Evolutionary conservation across 92 coral and sea anemone species (phyloP).

Genomic region (Hydrozoanthus gracilis): DNA sequence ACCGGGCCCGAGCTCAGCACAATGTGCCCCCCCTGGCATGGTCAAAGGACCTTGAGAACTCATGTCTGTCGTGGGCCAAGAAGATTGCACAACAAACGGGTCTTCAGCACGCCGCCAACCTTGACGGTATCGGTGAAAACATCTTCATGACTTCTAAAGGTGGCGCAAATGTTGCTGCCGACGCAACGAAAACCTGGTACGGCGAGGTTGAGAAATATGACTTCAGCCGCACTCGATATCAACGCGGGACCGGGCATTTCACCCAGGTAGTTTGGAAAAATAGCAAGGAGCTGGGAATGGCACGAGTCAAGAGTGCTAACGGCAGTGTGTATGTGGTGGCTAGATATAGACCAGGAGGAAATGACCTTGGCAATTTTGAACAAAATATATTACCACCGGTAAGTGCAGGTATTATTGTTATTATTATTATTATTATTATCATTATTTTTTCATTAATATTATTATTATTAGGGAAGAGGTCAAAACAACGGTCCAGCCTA

Average conservation of each 20-base stretch:
- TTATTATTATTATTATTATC: background rate
- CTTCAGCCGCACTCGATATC: slow-evolving; percentile 21
- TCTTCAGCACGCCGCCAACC: slow-evolving; percentile 53
- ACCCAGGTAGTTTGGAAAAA: slow-evolving; percentile 75
- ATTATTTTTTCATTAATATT: no score
- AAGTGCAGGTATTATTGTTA: background rate
- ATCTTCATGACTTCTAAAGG: slow-evolving; percentile 76
- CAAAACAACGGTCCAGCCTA: no score
- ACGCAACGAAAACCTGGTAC: slow-evolving; percentile 78
- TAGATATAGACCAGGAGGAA: slow-evolving; percentile 90
- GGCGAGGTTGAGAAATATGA: slow-evolving; percentile 69
- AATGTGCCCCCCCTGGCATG: slow-evolving; percentile 3
- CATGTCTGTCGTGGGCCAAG: slow-evolving; percentile 53
- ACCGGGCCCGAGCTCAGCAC: background rate
- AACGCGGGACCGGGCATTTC: slow-evolving; percentile 36
- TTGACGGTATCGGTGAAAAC: slow-evolving; percentile 79
- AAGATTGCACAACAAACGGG: slow-evolving; percentile 36
- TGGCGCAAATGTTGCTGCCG: slow-evolving; percentile 61
- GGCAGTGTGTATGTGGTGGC: slow-evolving; percentile 87
- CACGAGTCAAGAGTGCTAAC: slow-evolving; percentile 73
- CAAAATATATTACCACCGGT: slow-evolving; percentile 88
- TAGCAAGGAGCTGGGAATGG: slow-evolving; percentile 89
- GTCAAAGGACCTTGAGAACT: slow-evolving; percentile 46
- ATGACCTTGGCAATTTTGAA: slow-evolving; percentile 68
- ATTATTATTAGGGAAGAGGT: no score